Conservation (phyloP, 2,888 invertebrate species). For the Creontiades dilutus region DNA sequence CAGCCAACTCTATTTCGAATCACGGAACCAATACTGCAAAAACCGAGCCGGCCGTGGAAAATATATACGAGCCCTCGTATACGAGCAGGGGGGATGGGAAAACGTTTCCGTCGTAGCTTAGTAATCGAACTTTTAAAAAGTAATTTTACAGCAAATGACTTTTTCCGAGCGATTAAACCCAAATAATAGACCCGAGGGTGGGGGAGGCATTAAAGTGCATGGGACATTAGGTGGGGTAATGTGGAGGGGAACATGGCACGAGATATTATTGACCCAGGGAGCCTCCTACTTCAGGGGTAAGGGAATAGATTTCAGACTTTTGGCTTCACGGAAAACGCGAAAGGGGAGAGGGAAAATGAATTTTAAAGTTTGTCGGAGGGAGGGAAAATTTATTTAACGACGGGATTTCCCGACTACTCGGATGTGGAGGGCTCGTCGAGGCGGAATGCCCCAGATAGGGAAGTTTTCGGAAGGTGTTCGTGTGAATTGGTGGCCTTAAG, state of each 20-base stretch:
- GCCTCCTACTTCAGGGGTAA: neutral
- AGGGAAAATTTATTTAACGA: neutral
- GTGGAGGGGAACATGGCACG: constrained; percentile 26
- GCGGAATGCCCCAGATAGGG: neutral
- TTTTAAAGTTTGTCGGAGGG: neutral
- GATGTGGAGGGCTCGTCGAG: neutral
- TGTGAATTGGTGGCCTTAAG: neutral
- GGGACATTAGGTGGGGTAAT: constrained; percentile 46
- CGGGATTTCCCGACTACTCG: neutral
- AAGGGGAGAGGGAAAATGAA: neutral
- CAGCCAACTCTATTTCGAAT: constrained; percentile 31
- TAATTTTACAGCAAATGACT: constrained; percentile 71
- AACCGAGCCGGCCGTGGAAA: constrained; percentile 4
- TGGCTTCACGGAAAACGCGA: neutral
- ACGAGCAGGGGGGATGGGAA: neutral
- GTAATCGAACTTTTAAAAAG: constrained; percentile 66
- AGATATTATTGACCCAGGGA: constrained; percentile 25
- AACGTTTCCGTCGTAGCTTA: constrained; percentile 20
- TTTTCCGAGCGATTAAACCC: constrained; percentile 70
- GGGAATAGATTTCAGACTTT: constrained; percentile 20
- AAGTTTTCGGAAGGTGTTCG: neutral
- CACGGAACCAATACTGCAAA: constrained; percentile 36
- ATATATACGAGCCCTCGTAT: neutral
- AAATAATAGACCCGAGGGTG: constrained; percentile 30
- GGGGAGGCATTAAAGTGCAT: constrained; percentile 45